Percentiles rank a stretch among this genome's conserved stretches.
Evolutionary conservation across 2,888 invertebrate genomes (phyloP).

Genomic region (Rhagonycha fulva): DNA sequence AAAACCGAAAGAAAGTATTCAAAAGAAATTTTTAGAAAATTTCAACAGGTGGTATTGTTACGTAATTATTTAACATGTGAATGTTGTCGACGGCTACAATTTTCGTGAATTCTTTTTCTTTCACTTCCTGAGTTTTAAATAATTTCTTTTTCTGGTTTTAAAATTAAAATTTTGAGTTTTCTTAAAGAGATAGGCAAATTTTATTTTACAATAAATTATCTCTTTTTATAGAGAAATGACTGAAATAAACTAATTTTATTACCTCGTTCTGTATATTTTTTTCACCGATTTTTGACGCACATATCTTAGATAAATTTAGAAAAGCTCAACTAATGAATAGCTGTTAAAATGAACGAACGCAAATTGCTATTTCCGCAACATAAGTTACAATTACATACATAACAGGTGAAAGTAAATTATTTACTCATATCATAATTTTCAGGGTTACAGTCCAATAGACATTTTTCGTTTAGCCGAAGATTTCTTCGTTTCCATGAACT

Average conservation of each 20-base stretch:
- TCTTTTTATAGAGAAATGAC: too few relatives aligned
- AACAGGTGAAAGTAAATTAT: neutral
- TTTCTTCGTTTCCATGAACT: constrained; percentile 88
- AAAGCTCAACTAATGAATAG: neutral
- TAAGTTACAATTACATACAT: neutral
- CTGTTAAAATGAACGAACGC: neutral
- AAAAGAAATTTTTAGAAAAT: neutral
- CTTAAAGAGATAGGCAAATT: too few relatives aligned
- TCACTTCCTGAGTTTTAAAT: neutral
- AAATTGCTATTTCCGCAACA: neutral
- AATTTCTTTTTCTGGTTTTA: neutral
- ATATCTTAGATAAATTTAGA: neutral
- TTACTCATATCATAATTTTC: neutral
- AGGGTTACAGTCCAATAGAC: constrained; percentile 82
- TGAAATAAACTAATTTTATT: too few relatives aligned
- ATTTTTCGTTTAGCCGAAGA: constrained; percentile 90
- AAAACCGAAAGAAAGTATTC: neutral
- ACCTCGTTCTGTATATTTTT: too few relatives aligned
- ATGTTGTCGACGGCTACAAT: neutral
- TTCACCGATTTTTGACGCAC: neutral
- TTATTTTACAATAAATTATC: too few relatives aligned
- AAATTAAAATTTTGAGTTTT: too few relatives aligned
- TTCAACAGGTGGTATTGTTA: neutral
- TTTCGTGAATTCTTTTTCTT: neutral
- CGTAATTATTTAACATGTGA: neutral